Conservation (phyloP, 2,888 invertebrate genomes). For the Heterodera filipjevi region DNA sequence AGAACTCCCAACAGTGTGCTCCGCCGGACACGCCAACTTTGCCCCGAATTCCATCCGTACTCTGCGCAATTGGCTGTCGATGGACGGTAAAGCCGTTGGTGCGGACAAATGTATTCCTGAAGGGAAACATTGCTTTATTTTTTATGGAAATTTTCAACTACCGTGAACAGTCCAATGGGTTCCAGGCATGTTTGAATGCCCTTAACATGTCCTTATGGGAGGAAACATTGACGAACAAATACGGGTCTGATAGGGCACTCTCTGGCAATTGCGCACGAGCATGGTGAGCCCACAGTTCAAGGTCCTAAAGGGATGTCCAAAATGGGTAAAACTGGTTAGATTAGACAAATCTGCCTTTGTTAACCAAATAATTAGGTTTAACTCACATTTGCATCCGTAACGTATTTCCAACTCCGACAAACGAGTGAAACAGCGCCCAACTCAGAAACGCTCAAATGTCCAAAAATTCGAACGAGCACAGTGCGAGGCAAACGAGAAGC, state of each 20-base stretch:
- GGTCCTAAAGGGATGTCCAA: conserved; percentile 22
- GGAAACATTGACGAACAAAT: conserved; percentile 82
- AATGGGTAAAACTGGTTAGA: background rate
- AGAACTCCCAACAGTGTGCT: conserved; percentile 58
- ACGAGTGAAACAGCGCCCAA: conserved; percentile 85
- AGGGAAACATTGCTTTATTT: background rate
- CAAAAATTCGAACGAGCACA: conserved; percentile 52
- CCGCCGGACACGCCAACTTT: conserved; percentile 53
- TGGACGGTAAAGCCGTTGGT: conserved; percentile 95
- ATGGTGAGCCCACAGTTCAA: conserved; percentile 31
- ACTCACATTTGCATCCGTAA: conserved; percentile 73
- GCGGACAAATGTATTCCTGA: conserved; percentile 88
- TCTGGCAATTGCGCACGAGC: conserved; percentile 73
- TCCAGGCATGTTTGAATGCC: conserved; percentile 94
- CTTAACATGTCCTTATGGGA: conserved; percentile 90
- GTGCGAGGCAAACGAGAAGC: conserved; percentile 50
- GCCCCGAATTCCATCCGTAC: conserved; percentile 89
- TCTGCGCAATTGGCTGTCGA: conserved; percentile 96
- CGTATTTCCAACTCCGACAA: conserved; percentile 88
- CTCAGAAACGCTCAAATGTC: conserved; percentile 70
- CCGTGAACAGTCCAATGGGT: conserved; percentile 89
- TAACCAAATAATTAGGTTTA: background rate
- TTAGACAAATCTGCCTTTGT: background rate
- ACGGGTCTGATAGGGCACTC: conserved; percentile 81
- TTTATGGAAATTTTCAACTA: conserved; percentile 24